Base-by-base conservation (phyloP, 2,797 vertebrate genomes). In the Anabas testudineus region DNA sequence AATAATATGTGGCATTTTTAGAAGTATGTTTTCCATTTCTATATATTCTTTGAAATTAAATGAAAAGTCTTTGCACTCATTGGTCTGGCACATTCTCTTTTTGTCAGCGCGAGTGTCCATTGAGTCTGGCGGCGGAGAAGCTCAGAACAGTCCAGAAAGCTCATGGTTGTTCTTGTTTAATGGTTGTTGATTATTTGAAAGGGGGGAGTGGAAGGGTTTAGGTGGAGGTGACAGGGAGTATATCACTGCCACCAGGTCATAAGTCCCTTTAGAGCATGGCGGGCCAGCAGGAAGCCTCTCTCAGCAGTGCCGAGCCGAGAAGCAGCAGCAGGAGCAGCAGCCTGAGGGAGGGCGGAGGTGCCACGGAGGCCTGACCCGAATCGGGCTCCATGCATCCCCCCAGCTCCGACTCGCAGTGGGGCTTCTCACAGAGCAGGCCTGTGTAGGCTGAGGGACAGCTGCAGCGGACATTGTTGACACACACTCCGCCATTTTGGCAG, bases 401-500 rank as follows among this genome's bases (percentile, higher is more conserved):
- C 0, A 95, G 92, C 66, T 97, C 96, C 8, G 88, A 81, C 74
- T 96, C 94, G 14, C 97, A 98, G 36, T 87, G 94, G n/a, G 82
- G 34, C 88, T 97, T 97, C 94, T 99, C 97, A 0, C 97, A 99
- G 60, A 96, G 92, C 86, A 98, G 92, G 78, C 98, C 98, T 0
- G 92, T 95, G 93, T 94, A 98, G 8, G 91, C 92, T 0, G 92
- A 59, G 0, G 95, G 93, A 78, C 98, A 99, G 88, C 88, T 94
- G 92, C 98, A 99, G 34, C 93, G 94, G 81, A 95, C 73, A 26
- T 97, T 97, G 94, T 96, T 96, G 90, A 96, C 89, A 67, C 98
- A 99, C 0, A 93, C 94, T 0, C 97, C 98, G 12, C 97, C 97
- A 3, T 99, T 99, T 93, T 99, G 97, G 90, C 98, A 99, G 69